Base-by-base conservation (phyloP, 2,888 invertebrate species). In the Mimumesa dahlbomi region DNA sequence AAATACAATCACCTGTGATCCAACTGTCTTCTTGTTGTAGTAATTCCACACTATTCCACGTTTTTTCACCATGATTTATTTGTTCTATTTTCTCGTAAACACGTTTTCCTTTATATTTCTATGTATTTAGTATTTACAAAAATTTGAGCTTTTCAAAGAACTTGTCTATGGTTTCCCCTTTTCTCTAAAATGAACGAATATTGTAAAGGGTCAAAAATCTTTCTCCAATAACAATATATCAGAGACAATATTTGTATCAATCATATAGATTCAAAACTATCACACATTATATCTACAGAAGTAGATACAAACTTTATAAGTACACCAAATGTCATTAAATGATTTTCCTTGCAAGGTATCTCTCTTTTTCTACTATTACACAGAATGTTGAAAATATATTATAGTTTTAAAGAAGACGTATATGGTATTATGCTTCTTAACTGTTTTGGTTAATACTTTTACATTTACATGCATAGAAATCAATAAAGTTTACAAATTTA, bases 41-140 rank as follows among this genome's bases (percentile, higher is more conserved):
- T 85, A 87, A 49, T 85, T 84, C 86, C 86, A 87, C 22, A 87
- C 85, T 16, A 85, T 82, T 62, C 85, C 85, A 2, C 79, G 79
- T 73, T 86, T 87, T 49, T 87, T 87, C 57, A 86, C 85, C 87
- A 87, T 87, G 11, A 19, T 57, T 18, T 11, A n/a, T 13, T 34
- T 2, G n/a, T 38, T 52, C n/a, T 45, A 11, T 3, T 34, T 19
- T 29, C 2, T 46, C 3, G 54, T 40, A 16, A 40, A 16, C 40
- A 34, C 2, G 9, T 9, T 34, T 34, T 34, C 16, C 1, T 16
- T 34, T 34, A 11, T 11, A 34, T 34, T 34, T n/a, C 7, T 40
- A 40, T 40, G 4, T 16, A 40, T 16, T 40, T 40, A 40, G 9
- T 40, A 36, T 36, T 36, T 36, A 7, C n/a, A 7, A 36, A n/a